These are phyloP conservation scores for Brachyptera putata DNA, from an alignment of 2,888 invertebrate genomes.

Conservation along the genomic window DNA sequence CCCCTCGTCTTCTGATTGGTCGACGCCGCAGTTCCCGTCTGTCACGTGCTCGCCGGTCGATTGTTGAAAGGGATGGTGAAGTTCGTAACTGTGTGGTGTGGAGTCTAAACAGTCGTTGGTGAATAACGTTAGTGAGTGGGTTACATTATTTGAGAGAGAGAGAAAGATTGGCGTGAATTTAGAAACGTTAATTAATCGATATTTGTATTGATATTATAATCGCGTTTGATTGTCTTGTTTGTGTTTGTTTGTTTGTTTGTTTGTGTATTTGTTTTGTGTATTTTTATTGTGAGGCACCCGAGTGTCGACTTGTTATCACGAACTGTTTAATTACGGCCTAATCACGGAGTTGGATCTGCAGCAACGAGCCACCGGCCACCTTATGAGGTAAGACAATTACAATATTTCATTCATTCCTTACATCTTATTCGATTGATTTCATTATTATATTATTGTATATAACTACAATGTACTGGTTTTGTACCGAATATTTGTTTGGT, in stretches of 20 bases:
- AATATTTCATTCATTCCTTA: too few relatives aligned
- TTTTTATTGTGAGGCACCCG: slow-evolving; percentile 1
- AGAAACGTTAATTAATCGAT: too few relatives aligned
- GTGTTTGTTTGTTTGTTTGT: background rate
- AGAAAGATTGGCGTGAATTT: too few relatives aligned
- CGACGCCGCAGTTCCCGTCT: background rate
- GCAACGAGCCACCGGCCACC: slow-evolving; percentile 70
- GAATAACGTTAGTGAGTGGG: background rate
- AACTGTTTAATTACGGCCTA: slow-evolving; percentile 48
- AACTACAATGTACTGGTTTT: too few relatives aligned
- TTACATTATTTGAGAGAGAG: too few relatives aligned
- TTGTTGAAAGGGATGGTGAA: slow-evolving; percentile 2
- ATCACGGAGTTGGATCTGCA: slow-evolving; percentile 74
- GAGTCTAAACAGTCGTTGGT: slow-evolving; percentile 9
- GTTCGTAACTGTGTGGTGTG: slow-evolving; percentile 3
- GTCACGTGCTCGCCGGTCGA: slow-evolving; percentile 3
- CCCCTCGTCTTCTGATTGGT: slow-evolving; percentile 6
- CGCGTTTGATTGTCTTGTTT: background rate
- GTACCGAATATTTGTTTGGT: too few relatives aligned
- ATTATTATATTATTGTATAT: too few relatives aligned
- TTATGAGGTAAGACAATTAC: slow-evolving; percentile 64
- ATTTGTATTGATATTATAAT: too few relatives aligned
- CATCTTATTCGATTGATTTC: too few relatives aligned
- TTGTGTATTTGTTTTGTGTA: background rate
- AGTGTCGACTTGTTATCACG: background rate